A percentile compares a stretch with the other conserved stretches of the same genome.
These are phyloP conservation scores for Caenorhabditis panamensis DNA, from an alignment of 2,888 invertebrate genomes.

Conservation along the genomic window DNA sequence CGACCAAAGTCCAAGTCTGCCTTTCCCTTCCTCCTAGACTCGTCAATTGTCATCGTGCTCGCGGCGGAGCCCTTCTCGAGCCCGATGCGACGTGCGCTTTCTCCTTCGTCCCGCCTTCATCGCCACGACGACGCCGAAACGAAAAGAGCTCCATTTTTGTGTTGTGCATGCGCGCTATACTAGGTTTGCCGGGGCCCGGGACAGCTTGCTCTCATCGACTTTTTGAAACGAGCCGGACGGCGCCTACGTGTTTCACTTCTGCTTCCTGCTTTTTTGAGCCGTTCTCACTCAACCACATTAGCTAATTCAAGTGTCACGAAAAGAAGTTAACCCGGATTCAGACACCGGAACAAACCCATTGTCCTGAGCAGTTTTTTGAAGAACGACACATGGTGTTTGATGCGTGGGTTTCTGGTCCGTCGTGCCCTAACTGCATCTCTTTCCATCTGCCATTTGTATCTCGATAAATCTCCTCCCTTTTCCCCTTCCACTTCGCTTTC, in stretches of 20 bases:
- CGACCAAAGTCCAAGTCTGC: constrained; percentile 7
- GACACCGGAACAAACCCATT: constrained; percentile 10
- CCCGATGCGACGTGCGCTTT: not conserved
- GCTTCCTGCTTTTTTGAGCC: constrained; percentile 3
- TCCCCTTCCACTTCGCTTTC: constrained; percentile 7
- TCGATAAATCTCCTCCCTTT: constrained; percentile 22
- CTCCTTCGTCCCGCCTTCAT: constrained; percentile 16
- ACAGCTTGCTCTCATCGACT: constrained; percentile 8
- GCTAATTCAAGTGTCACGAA: not conserved
- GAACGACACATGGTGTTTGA: constrained; percentile 20
- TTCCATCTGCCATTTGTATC: not conserved
- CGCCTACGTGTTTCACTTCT: constrained; percentile 9
- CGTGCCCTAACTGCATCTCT: not conserved
- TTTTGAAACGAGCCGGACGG: not conserved
- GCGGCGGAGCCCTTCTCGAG: not conserved
- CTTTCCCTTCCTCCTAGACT: not conserved
- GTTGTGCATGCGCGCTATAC: constrained; percentile 4
- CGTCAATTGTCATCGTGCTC: constrained; percentile 40
- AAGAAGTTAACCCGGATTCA: not conserved
- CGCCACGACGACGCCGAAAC: constrained; percentile 42
- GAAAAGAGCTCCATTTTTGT: not conserved
- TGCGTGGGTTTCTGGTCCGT: not conserved
- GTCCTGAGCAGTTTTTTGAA: not conserved
- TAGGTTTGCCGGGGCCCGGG: constrained; percentile 1
- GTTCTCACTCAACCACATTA: not conserved